Evolutionary conservation across 2,797 vertebrate species (phyloP), one percentile per base, ranked within the genome.

Genomic region (Sebastolobus alascanus): DNA sequence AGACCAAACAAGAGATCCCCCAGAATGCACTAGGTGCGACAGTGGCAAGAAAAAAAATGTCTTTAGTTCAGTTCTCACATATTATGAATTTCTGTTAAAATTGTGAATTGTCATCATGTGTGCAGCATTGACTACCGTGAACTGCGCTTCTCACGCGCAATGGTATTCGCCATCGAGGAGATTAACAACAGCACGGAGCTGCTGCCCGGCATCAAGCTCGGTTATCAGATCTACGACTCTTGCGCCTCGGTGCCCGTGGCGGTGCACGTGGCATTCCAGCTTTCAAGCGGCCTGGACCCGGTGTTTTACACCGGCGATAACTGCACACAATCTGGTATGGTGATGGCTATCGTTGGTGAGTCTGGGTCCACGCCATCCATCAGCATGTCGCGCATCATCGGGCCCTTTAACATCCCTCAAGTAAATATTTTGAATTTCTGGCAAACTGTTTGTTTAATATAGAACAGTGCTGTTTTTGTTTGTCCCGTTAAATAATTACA

Each of bases 361-460:
- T 92, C 94, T 68, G 92, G 90, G 18, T 95, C 95, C 35, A 93
- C 93, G 0, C 90, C 90, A 1, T 92, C 94, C 11, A 95, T 95
- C 65, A 92, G 92, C 78, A 91, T 94, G 50, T 92, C 92, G 4
- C 91, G 87, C 38, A 27, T 95, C 67, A 64, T 87, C 0, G 80
- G 94, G 64, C 72, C 84, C 1, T 94, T 95, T 54, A 66, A 87
- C 63, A 92, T 95, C 52, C 88, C 95, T 79, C 93, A 91, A 82
- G 94, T 95, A 83, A 82, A 67, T 75, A 20, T 61, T 35, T 40
- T 6, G 0, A 18, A 43, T 75, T 40, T 5, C 2, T 61, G 4
- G 0, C 1, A 10, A 68, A 35, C 4, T 6, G 9, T 22, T 6
- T 75, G 12, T 43, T 59, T 18, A 16, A 43, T 18, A 12, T n/a